phyloP scores from a whole-genome alignment of 2,888 invertebrate species.

The Drosophila borborema region DNA sequence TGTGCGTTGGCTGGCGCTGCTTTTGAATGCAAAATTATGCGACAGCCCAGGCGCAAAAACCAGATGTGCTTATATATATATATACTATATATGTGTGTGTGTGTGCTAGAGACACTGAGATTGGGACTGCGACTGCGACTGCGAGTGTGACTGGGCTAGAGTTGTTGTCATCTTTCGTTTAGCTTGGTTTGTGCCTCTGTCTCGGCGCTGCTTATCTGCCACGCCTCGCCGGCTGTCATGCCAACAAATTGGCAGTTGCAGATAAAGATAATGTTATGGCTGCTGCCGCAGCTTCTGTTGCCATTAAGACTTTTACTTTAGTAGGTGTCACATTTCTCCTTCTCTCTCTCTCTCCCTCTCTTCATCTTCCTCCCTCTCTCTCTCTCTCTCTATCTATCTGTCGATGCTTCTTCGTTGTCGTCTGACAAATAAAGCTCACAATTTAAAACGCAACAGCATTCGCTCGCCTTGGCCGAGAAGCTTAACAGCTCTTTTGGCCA shows the following conservation, averaged over 20 bases:
- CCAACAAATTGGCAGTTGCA: conserved; percentile 78
- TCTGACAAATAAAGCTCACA: conserved; percentile 65
- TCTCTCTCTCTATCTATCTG: conserved; percentile 23
- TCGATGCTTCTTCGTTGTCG: conserved; percentile 25
- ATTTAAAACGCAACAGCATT: conserved; percentile 55
- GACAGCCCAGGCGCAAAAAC: conserved; percentile 50
- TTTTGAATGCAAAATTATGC: conserved; percentile 76
- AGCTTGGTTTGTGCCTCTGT: conserved; percentile 12
- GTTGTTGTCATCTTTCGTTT: conserved; percentile 24
- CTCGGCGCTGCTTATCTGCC: conserved; percentile 43
- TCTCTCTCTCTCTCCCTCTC: conserved; percentile 14
- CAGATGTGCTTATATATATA: conserved; percentile 1
- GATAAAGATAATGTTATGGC: conserved; percentile 78
- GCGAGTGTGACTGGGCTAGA: conserved; percentile 2
- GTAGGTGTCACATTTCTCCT: conserved; percentile 76
- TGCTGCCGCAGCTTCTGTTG: conserved; percentile 38
- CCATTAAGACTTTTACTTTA: conserved; percentile 71
- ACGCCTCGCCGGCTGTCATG: conserved; percentile 51
- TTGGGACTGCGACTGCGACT: not conserved
- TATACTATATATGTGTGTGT: conserved; percentile 9
- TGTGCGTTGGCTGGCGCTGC: conserved; percentile 27
- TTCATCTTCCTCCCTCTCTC: not conserved
- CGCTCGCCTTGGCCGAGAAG: conserved; percentile 13
- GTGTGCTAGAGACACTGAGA: not conserved
- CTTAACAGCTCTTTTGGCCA: conserved; percentile 27